Conservation (phyloP, 2,888 invertebrate species). For the Digitonthophagus gazella region DNA sequence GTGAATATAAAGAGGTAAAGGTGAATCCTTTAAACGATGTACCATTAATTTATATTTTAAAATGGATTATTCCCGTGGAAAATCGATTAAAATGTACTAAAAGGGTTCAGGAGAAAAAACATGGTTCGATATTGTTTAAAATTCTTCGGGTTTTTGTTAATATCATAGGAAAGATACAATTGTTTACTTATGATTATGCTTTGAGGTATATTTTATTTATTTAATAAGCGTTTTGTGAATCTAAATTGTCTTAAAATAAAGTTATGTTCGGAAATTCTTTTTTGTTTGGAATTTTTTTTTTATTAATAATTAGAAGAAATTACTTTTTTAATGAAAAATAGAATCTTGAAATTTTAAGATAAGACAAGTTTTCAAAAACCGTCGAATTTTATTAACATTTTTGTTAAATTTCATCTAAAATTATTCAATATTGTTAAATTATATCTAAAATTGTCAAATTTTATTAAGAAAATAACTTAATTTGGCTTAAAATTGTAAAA, state of each 20-base stretch:
- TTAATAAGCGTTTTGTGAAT: slow-evolving; percentile 31
- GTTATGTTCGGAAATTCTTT: too few species aligned
- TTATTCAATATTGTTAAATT: too few species aligned
- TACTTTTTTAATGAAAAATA: too few species aligned
- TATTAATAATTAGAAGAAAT: too few species aligned
- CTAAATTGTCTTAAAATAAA: slow-evolving; percentile 35
- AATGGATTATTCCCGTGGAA: neutral
- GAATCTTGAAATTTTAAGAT: too few species aligned
- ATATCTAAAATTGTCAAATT: too few species aligned
- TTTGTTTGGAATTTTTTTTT: too few species aligned
- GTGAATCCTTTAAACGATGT: neutral
- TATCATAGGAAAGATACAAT: slow-evolving; percentile 21
- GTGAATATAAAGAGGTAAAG: neutral
- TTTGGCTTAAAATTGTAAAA: too few species aligned
- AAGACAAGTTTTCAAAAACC: too few species aligned
- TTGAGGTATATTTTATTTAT: slow-evolving; percentile 21
- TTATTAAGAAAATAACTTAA: too few species aligned
- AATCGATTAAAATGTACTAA: neutral
- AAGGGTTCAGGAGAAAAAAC: neutral
- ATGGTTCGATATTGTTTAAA: slow-evolving; percentile 19
- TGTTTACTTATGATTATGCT: slow-evolving; percentile 25
- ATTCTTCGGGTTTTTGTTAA: slow-evolving; percentile 18
- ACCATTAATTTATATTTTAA: neutral
- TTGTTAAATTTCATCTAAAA: too few species aligned
- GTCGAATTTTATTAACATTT: too few species aligned